Base-by-base conservation (phyloP, 2,113 vertebrate genomes). In the Tautogolabrus adspersus region DNA sequence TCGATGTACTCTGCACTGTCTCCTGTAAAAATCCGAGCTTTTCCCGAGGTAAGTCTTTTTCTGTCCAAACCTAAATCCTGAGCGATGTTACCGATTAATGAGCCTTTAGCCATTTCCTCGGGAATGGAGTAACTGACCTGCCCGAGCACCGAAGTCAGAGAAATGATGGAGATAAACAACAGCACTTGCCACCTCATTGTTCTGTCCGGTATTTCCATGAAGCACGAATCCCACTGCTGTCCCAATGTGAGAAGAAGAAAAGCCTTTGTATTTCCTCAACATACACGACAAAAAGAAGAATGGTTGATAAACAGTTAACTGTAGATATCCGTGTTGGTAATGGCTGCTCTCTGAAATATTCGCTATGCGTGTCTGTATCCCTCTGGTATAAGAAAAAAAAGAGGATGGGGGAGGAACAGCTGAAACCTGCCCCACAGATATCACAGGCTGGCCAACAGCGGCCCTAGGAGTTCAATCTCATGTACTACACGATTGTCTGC, bases 21-120 rank as follows among this genome's bases (percentile, higher is more conserved):
- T 47, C 92, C 82, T 2, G 87, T 93, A 74, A 90, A 87, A 44
- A 95, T 83, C 10, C 72, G 77, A 34, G 91, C 92, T 46, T 90
- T 93, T 7, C 95, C 84, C 1, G 84, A 88, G 5, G 65, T 75
- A 26, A 95, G 37, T 21, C 93, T 62, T 22, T 91, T 83, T 3
- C 75, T 40, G 16, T 83, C 82, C 40, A 95, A 80, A 22, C 92
- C 92, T 47, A 95, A 68, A 84, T 95, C 94, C 11, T 81, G 92
- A 8, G 78, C 92, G 11, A 95, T 81, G 73, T 93, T 94, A 4
- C 91, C 92, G 26, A 97, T 90, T 66, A 92, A 68, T 23, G 91
- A 91, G 1, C 94, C 94, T 46, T 79, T 89, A 18, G 84, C 56
- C 86, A 86, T 93, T 85, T 96, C 95, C 60, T 95, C 95, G 0